Conservation (phyloP, 2,888 invertebrate species). For the Notodonta ziczac region DNA sequence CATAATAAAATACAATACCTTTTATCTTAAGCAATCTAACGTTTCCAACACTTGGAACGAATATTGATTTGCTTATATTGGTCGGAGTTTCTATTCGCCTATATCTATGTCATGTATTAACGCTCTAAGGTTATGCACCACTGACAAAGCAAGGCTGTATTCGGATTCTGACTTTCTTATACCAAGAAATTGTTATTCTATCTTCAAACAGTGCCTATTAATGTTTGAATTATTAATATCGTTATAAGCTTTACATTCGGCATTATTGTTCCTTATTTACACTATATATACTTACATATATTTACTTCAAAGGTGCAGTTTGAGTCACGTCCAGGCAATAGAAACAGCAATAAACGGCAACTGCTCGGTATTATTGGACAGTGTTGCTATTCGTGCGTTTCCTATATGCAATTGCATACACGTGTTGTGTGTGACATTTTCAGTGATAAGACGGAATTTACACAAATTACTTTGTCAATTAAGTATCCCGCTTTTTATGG, state of each 20-base stretch:
- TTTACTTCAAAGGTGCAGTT: constrained; percentile 5
- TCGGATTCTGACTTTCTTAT: neutral
- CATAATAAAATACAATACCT: no score
- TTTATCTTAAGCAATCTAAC: no score
- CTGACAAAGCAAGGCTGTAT: no score
- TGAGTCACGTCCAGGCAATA: constrained; percentile 18
- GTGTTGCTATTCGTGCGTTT: constrained; percentile 16
- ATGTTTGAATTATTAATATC: neutral
- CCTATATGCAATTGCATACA: constrained; percentile 25
- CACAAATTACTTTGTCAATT: neutral
- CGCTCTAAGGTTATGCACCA: no score
- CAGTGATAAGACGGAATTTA: constrained; percentile 7
- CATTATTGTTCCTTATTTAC: neutral
- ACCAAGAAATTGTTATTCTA: neutral
- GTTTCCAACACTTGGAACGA: no score
- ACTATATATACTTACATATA: constrained; percentile 2
- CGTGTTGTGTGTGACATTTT: constrained; percentile 18
- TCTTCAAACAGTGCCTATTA: neutral
- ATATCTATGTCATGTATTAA: no score
- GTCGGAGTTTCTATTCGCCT: no score
- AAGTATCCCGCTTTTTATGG: no score
- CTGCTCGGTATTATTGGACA: constrained; percentile 17
- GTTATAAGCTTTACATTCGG: neutral
- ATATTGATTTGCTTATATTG: no score
- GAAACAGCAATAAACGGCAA: constrained; percentile 12